A percentile compares a stretch with the other conserved stretches of the same genome.
phyloP scores from a whole-genome alignment of 2,888 invertebrate species.

The Cheilosia variabilis region DNA sequence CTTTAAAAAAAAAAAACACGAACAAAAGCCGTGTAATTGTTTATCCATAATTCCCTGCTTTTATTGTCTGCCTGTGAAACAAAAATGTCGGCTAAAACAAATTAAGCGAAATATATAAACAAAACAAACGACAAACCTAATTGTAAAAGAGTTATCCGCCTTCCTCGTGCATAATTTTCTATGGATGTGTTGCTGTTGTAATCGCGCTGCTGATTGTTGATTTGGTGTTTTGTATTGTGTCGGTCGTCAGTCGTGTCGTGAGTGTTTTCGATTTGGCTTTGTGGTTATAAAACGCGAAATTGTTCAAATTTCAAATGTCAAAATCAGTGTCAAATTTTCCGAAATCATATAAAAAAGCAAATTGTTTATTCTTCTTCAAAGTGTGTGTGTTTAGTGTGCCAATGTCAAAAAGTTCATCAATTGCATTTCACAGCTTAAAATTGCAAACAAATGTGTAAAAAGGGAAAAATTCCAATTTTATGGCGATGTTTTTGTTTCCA shows the following conservation, averaged over 20 bases:
- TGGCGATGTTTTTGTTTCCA: conserved; percentile 90
- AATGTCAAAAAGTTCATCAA: conserved; percentile 26
- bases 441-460: conserved; percentile 87
- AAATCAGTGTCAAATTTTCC: conserved; percentile 45
- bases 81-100: conserved; percentile 11
- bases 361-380: background rate
- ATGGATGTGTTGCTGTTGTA: conserved; percentile 2
- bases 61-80: background rate
- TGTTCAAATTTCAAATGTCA: conserved; percentile 37
- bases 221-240: background rate
- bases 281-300: conserved; percentile 9
- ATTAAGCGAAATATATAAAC: conserved; percentile 15
- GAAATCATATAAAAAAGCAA: conserved; percentile 6
- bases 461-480: conserved; percentile 85
- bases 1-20: background rate
- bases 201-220: conserved; percentile 30
- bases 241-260: background rate
- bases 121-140: conserved; percentile 32
- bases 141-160: conserved; percentile 7
- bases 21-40: background rate
- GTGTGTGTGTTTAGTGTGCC: background rate
- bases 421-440: conserved; percentile 31
- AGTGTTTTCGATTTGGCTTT: conserved; percentile 7
- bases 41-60: conserved; percentile 34
- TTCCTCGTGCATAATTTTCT: too few relatives aligned